Evolutionary conservation across 2,888 invertebrate species (phyloP), one percentile per base, ranked within the genome.

Genomic region (Nineta flava): DNA sequence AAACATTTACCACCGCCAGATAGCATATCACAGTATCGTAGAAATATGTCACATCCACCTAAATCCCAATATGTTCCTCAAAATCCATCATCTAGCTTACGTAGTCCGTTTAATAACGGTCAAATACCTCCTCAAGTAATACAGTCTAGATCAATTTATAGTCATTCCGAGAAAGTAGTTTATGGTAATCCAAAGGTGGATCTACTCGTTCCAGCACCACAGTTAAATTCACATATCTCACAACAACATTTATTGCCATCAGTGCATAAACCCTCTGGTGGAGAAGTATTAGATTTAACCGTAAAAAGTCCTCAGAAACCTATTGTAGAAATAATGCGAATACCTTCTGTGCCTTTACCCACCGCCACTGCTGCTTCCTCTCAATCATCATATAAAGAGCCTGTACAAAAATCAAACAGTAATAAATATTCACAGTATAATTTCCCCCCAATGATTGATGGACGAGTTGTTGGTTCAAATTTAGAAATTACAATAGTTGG

Each of bases 131-230:
- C 73, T 0, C 76, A 69, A 61, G 79, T 76, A 1, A 74, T 74
- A 9, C 82, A 80, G 58, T 79, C 75, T 0, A 76, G 74, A 16
- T 79, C 79, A 4, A 77, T 81, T 45, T 83, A 77, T 62, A 74
- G 77, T 0, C 71, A 71, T 56, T 73, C 73, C 1, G 78, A 81
- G 57, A 77, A 74, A 57, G 79, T 73, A 0, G 77, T 83, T 1
- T 83, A 83, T 56, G 82, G 83, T 0, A 81, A 83, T 63, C 83
- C 83, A 0, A 83, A 82, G 59, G 83, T 82, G 57, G 75, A 76
- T 3, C 70, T 79, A 53, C 71, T 72, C 64, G 73, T 76, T 0
- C 73, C 74, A 0, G 70, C 73, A 0, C 64, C 72, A 0, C 54
- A 72, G 12, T 57, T 60, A 31, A 60, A 62, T 51, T 55, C 62